phyloP scores from a whole-genome alignment of 2,888 invertebrate species.

The Portevinia maculata region DNA sequence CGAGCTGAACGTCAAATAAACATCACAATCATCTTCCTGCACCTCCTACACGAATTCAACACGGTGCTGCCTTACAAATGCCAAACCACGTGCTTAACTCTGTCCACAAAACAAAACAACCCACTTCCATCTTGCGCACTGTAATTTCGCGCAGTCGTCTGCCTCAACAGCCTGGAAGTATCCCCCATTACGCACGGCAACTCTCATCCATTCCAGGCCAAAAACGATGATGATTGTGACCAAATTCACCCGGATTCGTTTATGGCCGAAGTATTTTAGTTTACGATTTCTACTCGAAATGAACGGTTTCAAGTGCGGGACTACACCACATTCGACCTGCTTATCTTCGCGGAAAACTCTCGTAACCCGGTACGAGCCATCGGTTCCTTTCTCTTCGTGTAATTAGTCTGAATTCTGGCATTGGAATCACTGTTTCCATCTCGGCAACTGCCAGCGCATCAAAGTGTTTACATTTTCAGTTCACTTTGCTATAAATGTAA shows the following conservation, averaged over 20 bases:
- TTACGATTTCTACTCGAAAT: constrained; percentile 32
- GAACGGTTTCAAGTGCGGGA: constrained; percentile 34
- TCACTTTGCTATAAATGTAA: constrained; percentile 6
- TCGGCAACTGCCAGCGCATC: neutral
- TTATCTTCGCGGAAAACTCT: neutral
- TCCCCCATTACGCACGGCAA: constrained; percentile 9
- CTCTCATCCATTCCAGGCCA: constrained; percentile 24
- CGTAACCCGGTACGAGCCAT: too few species aligned
- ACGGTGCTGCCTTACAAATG: constrained; percentile 7
- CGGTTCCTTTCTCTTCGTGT: neutral
- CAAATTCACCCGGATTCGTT: constrained; percentile 5
- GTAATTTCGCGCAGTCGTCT: constrained; percentile 52
- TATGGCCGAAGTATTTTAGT: constrained; percentile 35
- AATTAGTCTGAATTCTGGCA: neutral
- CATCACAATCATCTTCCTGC: neutral
- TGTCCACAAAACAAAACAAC: neutral
- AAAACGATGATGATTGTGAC: neutral
- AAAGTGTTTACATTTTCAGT: constrained; percentile 11
- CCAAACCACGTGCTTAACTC: constrained; percentile 4
- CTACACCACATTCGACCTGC: neutral
- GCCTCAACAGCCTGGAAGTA: constrained; percentile 7
- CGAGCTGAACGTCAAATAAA: constrained; percentile 19
- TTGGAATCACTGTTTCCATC: too few species aligned
- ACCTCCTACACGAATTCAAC: constrained; percentile 26
- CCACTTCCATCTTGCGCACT: neutral